Percentiles rank a stretch among this genome's conserved stretches.
These are phyloP conservation scores for Apodemia duryi DNA, from an alignment of 2,888 invertebrate genomes.

Conservation along the genomic window DNA sequence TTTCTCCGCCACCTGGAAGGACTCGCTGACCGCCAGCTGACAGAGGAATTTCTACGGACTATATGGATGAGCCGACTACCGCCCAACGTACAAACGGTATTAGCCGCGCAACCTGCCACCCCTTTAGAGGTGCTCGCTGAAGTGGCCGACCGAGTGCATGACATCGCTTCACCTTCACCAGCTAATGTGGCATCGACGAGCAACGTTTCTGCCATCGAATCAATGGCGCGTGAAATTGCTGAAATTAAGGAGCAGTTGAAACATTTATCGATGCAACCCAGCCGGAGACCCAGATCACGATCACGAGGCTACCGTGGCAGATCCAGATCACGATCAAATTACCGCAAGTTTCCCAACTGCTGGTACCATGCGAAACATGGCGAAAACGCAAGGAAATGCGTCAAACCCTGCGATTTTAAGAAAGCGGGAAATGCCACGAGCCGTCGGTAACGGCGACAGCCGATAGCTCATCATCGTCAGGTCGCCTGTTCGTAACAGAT, in stretches of 20 bases:
- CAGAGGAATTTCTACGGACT: neutral
- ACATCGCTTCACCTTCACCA: neutral
- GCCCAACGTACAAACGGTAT: neutral
- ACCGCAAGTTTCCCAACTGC: neutral
- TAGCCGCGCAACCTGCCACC: neutral
- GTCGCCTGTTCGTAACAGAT: no score
- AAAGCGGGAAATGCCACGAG: no score
- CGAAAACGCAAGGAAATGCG: no score
- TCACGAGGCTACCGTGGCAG: neutral
- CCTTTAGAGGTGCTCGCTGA: neutral
- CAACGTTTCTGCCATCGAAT: neutral
- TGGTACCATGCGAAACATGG: constrained; percentile 7
- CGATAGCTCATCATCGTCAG: no score
- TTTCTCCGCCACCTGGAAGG: neutral
- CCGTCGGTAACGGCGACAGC: no score
- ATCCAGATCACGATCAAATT: neutral
- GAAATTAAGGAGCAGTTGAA: neutral
- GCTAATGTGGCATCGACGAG: neutral
- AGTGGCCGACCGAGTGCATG: neutral
- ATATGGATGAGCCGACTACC: constrained; percentile 1
- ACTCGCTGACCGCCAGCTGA: neutral
- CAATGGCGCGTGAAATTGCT: neutral
- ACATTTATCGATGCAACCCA: neutral
- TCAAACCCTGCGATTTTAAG: no score
- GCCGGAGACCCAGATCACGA: neutral